phyloP scores from a whole-genome alignment of 2,888 invertebrate genomes.

The Gasteruption jaculator region DNA sequence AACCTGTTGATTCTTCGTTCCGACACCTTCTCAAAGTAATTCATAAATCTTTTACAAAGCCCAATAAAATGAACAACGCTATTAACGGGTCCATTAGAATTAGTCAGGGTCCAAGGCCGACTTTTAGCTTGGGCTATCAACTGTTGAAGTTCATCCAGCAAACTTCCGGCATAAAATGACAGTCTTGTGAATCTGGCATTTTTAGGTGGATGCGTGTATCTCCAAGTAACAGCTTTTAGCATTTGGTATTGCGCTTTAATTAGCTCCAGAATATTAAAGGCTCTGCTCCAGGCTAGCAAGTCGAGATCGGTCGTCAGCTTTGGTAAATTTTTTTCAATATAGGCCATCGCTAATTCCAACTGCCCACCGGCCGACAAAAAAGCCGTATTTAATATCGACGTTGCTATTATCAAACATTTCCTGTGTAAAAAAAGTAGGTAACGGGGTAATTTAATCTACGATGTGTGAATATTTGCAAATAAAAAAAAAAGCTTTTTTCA shows the following conservation, averaged over 20 bases:
- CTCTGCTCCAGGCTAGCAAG: constrained; percentile 25
- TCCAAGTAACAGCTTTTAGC: constrained; percentile 45
- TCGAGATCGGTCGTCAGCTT: constrained; percentile 21
- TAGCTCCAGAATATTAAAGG: constrained; percentile 35
- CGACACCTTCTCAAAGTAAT: constrained; percentile 45
- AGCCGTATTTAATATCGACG: constrained; percentile 39
- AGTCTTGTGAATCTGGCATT: constrained; percentile 30
- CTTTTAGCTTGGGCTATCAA: constrained; percentile 27
- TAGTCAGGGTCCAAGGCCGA: constrained; percentile 22
- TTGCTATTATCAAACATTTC: constrained; percentile 35
- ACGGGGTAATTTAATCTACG: too few relatives aligned
- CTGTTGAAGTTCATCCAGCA: constrained; percentile 39
- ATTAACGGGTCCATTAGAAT: constrained; percentile 18
- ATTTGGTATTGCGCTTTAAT: constrained; percentile 40
- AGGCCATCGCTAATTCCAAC: constrained; percentile 27
- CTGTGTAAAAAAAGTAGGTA: too few relatives aligned
- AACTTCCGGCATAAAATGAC: constrained; percentile 43
- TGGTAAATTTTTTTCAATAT: constrained; percentile 22
- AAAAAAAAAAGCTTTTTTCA: too few relatives aligned
- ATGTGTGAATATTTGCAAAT: too few relatives aligned
- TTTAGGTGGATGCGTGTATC: constrained; percentile 43
- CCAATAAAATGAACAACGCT: constrained; percentile 27
- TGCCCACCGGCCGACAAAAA: constrained; percentile 36
- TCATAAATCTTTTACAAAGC: constrained; percentile 45
- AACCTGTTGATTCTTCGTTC: constrained; percentile 46